Base-by-base conservation (phyloP, 2,888 invertebrate species). In the Drosophila suboccidentalis region DNA sequence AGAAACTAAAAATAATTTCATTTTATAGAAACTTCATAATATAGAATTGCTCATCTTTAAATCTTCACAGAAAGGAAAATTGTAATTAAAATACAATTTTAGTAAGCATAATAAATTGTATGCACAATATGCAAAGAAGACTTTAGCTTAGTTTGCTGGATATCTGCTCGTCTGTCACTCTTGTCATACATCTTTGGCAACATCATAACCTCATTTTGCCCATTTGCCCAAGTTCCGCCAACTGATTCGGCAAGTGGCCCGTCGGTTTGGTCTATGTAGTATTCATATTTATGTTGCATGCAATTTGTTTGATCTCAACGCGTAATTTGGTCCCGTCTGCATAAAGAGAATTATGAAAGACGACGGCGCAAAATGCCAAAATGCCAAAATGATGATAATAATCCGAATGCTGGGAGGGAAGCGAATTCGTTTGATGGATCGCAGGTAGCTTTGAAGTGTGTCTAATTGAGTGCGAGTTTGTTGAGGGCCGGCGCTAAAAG, bases 261-360 rank as follows among this genome's bases (percentile, higher is more conserved):
- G 32, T 47, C 17, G 29, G 22, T 57, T n/a, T 49, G 34, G 22
- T 65, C 62, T 67, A 58, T 49, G 74, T 64, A 55, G 39, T 17
- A 69, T 75, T 69, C 82, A 77, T 85, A 90, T 91, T 90, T 89
- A 91, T 91, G 89, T 89, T 77, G 91, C 91, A 79, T 91, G 89
- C 91, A 90, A 80, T 91, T 83, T 91, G 91, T 91, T 91, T 91
- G 91, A 91, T 91, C 90, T 91, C 79, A 80, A 79, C 77, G 91
- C 65, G 80, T 80, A 91, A 91, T 91, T 91, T 82, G 75, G 76
- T 82, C 78, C 75, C 63, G 90, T 90, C 90, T 90, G 90, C 84
- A 46, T 43, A 55, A 46, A 59, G 61, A 19, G 50, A 69, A 78
- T 63, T 75, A 78, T 70, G 63, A 74, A 44, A 63, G 53, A 62